phyloP scores from a whole-genome alignment of 1,140 invertebrate genomes.

The Trachymyrmex cornetzi region DNA sequence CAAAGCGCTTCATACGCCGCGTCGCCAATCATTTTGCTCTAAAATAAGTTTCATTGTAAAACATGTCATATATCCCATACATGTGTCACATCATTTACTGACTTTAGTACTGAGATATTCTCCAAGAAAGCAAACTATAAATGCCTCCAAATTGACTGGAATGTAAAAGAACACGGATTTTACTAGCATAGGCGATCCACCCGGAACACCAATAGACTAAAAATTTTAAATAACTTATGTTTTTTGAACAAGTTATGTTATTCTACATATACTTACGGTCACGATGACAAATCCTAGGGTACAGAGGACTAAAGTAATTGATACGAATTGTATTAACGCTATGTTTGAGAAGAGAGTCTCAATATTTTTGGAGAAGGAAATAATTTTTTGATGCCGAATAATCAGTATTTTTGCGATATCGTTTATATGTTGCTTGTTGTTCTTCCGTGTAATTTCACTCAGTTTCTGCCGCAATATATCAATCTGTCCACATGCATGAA shows the following conservation, averaged over 20 bases:
- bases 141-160: conserved; percentile 33
- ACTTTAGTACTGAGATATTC: conserved; percentile 54
- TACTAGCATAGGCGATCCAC: background rate
- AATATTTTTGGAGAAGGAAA: conserved; percentile 33
- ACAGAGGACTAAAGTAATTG: conserved; percentile 54
- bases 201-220: conserved; percentile 32
- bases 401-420: conserved; percentile 20
- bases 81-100: background rate
- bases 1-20: conserved; percentile 42
- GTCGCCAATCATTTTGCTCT: conserved; percentile 55
- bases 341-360: conserved; percentile 37
- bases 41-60: background rate
- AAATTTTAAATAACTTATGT: conserved; percentile 4
- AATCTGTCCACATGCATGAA: conserved; percentile 34
- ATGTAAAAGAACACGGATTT: conserved; percentile 55
- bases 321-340: conserved; percentile 30
- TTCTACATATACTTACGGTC: conserved; percentile 30
- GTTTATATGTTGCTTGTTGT: background rate
- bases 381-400: conserved; percentile 31
- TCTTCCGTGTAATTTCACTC: background rate
- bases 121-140: conserved; percentile 56
- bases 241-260: background rate
- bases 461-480: conserved; percentile 27
- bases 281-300: conserved; percentile 51
- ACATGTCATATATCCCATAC: background rate